Conservation (phyloP, 2,888 invertebrate genomes). For the Nomada ruficornis region DNA sequence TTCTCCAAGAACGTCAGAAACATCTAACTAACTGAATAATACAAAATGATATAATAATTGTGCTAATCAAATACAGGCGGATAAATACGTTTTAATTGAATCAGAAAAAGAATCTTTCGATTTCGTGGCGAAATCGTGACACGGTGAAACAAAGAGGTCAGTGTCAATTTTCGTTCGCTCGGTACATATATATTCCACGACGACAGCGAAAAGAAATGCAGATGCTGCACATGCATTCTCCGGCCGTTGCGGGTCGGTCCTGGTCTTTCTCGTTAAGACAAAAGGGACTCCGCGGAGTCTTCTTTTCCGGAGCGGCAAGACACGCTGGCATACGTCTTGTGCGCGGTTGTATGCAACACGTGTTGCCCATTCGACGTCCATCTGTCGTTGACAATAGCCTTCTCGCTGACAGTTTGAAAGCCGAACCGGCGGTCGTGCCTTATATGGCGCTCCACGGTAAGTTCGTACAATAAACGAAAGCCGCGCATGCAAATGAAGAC, state of each 20-base stretch:
- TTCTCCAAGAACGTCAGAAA: too few relatives aligned
- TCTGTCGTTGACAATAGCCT: constrained; percentile 82
- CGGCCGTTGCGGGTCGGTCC: constrained; percentile 45
- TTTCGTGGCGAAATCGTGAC: not conserved
- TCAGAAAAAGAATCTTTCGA: not conserved
- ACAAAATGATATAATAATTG: constrained; percentile 12
- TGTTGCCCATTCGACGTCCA: constrained; percentile 81
- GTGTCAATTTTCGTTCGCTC: not conserved
- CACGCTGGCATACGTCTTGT: constrained; percentile 62
- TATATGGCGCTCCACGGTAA: constrained; percentile 76
- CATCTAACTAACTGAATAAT: too few relatives aligned
- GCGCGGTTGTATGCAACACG: constrained; percentile 77
- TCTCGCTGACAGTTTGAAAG: constrained; percentile 76
- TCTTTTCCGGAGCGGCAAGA: constrained; percentile 66
- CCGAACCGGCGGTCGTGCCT: constrained; percentile 74
- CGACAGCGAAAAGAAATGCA: constrained; percentile 64
- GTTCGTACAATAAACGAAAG: constrained; percentile 76
- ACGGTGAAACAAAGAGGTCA: constrained; percentile 20
- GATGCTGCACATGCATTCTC: constrained; percentile 63
- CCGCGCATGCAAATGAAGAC: constrained; percentile 76
- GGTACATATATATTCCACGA: constrained; percentile 30
- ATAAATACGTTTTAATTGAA: too few relatives aligned
- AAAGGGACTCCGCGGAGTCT: constrained; percentile 69
- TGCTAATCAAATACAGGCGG: not conserved
- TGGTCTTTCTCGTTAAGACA: constrained; percentile 70